Conservation (phyloP, 2,797 vertebrate genomes). For the Pangasius mekongensis region DNA sequence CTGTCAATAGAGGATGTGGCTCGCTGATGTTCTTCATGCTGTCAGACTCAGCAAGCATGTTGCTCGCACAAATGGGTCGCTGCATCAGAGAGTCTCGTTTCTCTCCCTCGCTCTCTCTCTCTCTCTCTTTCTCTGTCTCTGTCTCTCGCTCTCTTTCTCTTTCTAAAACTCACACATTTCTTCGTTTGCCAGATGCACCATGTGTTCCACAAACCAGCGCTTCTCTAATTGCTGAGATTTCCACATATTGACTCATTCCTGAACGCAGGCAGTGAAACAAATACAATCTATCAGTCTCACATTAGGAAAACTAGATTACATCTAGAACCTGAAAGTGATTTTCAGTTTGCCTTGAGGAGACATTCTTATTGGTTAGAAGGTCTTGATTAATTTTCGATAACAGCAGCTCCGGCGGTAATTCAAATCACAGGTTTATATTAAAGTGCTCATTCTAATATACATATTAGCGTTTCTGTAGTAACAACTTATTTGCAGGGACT, state of each 20-base stretch:
- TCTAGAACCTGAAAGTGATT: background rate
- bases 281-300: background rate
- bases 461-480: background rate
- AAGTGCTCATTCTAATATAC: too few relatives aligned
- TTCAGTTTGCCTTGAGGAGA: background rate
- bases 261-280: background rate
- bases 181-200: constrained; percentile 22
- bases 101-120: background rate
- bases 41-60: constrained; percentile 43
- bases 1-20: constrained; percentile 38
- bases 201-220: background rate
- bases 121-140: background rate
- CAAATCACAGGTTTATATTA: background rate
- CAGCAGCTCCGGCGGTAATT: background rate
- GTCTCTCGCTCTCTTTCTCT: background rate
- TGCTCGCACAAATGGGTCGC: constrained; percentile 40
- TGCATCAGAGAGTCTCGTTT: constrained; percentile 25
- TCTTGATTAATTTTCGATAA: background rate
- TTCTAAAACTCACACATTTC: background rate
- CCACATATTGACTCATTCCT: background rate
- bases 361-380: background rate
- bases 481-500: background rate
- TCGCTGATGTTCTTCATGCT: constrained; percentile 49
- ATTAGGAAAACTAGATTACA: background rate
- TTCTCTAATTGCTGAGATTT: constrained; percentile 18